Conservation (phyloP, 2,888 invertebrate genomes). For the Drosophila maculinotata region DNA sequence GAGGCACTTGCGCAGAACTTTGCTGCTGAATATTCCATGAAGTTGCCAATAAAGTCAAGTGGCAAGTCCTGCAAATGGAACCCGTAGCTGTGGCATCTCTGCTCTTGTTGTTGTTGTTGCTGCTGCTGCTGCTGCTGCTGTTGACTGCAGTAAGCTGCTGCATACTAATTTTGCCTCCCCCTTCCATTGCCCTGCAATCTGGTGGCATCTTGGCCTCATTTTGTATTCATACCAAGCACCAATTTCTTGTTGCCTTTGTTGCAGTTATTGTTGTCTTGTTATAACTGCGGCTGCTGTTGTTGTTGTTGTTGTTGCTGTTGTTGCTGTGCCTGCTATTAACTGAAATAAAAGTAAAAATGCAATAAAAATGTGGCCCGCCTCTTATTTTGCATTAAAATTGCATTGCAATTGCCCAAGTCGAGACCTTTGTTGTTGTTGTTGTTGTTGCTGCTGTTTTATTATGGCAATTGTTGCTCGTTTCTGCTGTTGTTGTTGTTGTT, state of each 20-base stretch:
- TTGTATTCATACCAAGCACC: constrained; percentile 84
- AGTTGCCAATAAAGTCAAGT: constrained; percentile 83
- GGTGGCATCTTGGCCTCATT: constrained; percentile 77
- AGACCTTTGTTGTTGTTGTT: constrained; percentile 50
- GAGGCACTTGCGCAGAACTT: constrained; percentile 75
- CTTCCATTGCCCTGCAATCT: constrained; percentile 54
- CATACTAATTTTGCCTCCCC: constrained; percentile 69
- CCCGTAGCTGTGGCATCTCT: constrained; percentile 13
- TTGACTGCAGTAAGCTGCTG: constrained; percentile 73
- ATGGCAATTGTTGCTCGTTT: constrained; percentile 59
- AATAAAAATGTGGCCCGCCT: constrained; percentile 76
- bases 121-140: constrained; percentile 35
- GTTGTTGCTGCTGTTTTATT: constrained; percentile 63
- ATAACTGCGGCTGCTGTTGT: constrained; percentile 12
- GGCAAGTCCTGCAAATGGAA: constrained; percentile 69
- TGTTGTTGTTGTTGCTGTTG: constrained; percentile 33
- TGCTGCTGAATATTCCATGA: constrained; percentile 81
- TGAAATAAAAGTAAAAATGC: constrained; percentile 77
- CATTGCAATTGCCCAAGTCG: constrained; percentile 77
- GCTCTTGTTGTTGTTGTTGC: constrained; percentile 13
- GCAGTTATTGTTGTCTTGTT: constrained; percentile 55
- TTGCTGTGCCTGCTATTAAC: constrained; percentile 68
- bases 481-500: constrained; percentile 42
- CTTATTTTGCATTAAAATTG: constrained; percentile 82
- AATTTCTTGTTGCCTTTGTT: constrained; percentile 70